phyloP scores from a whole-genome alignment of 2,888 invertebrate species.

The Candidula unifasciata region DNA sequence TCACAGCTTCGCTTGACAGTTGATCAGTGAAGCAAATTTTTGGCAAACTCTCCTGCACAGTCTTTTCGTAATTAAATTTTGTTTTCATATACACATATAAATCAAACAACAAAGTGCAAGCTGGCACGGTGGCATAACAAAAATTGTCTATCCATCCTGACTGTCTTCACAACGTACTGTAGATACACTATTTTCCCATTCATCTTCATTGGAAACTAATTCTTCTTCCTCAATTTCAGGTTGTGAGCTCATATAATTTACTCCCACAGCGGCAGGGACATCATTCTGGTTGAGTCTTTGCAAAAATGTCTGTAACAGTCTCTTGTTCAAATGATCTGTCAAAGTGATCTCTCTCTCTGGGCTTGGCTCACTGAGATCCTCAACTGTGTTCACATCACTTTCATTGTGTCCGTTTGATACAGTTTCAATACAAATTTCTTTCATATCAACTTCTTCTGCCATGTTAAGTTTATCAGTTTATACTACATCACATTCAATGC shows the following conservation, averaged over 20 bases:
- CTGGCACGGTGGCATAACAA: not conserved
- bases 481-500: not conserved
- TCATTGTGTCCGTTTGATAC: constrained; percentile 27
- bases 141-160: not conserved
- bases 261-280: constrained; percentile 54
- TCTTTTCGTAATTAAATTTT: no score
- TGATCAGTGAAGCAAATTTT: not conserved
- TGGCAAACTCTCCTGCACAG: no score
- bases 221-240: constrained; percentile 42
- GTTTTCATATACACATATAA: no score
- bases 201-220: not conserved
- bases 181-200: constrained; percentile 6
- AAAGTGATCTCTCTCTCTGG: constrained; percentile 57
- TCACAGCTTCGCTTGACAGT: not conserved
- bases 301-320: constrained; percentile 59
- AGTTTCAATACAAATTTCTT: not conserved
- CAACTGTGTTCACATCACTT: not conserved
- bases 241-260: constrained; percentile 38
- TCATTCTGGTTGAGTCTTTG: constrained; percentile 57
- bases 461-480: not conserved
- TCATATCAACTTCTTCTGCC: constrained; percentile 22
- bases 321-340: constrained; percentile 62
- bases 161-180: not conserved
- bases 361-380: not conserved
- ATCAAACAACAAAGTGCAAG: no score